phyloP scores from a whole-genome alignment of 2,888 invertebrate genomes.

The Phalangium opilio region DNA sequence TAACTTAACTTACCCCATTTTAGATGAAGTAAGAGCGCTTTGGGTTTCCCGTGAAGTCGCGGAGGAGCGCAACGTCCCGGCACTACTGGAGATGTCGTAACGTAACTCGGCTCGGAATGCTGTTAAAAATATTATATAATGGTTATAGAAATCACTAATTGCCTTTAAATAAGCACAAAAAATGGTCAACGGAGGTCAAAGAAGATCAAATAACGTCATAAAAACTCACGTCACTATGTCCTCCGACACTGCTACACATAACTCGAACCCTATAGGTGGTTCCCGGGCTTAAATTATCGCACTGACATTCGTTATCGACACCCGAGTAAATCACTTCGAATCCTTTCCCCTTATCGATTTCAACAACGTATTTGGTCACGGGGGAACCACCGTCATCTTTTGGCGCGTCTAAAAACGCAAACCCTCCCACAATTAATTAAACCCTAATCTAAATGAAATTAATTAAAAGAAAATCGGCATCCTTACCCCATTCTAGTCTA shows the following conservation, averaged over 20 bases:
- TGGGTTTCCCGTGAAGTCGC: constrained; percentile 50
- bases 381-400: constrained; percentile 56
- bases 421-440: too few species aligned
- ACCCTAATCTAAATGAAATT: too few species aligned
- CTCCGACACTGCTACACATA: constrained; percentile 55
- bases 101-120: constrained; percentile 57
- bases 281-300: constrained; percentile 67
- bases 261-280: constrained; percentile 62
- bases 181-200: too few species aligned
- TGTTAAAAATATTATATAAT: constrained; percentile 19
- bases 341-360: constrained; percentile 53
- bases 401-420: constrained; percentile 43
- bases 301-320: constrained; percentile 55
- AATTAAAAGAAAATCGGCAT: too few species aligned
- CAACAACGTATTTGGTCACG: constrained; percentile 49
- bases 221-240: constrained; percentile 44
- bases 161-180: too few species aligned
- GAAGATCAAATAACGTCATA: too few species aligned
- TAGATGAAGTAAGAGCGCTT: constrained; percentile 43
- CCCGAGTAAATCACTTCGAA: constrained; percentile 60
- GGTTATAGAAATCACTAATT: constrained; percentile 1
- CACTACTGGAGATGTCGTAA: constrained; percentile 60
- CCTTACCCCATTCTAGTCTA: constrained; percentile 53
- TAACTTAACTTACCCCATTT: constrained; percentile 43
- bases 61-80: constrained; percentile 56